Evolutionary conservation across 2,888 invertebrate species (phyloP), one percentile per base, ranked within the genome.

Genomic region (Synergus japonicus): DNA sequence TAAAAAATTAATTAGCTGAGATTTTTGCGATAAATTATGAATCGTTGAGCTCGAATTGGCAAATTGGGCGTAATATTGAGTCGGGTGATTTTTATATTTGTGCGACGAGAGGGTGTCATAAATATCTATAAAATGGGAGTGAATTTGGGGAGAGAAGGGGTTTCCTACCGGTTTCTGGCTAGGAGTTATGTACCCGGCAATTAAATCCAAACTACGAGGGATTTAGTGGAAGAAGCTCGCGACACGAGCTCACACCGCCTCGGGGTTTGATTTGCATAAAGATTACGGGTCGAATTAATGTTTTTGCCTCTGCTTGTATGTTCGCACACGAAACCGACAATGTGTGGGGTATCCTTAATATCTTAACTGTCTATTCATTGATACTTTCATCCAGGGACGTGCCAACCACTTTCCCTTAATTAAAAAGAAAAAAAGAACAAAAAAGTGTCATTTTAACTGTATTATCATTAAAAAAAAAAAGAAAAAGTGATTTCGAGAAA

Each of bases 301-400:
- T 69, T 69, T 69, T 69, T 49, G 69, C 69, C 69, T 69, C 69
- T 37, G 49, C 69, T 69, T 22, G 22, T 54, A 49, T 69, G 69
- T 54, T 69, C 49, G 49, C 69, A 69, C 69, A 69, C 49, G 49
- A 69, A 69, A 69, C 49, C 49, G 29, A 69, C 69, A 69, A 69
- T 69, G 69, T 69, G 69, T 69, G 37, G 29, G 69, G 49, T 22
- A 60, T 69, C 69, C 49, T 37, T 73, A 54, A 73, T 73, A 73
- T 54, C 73, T 73, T 73, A 73, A 73, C 73, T 54, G n/a, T 54
- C 73, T 73, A 69, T 73, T 73, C 73, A 73, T 73, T 73, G 73
- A 73, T 73, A 73, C 54, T 73, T 73, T 73, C 73, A 10, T 80
- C 76, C 78, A 76, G 78, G 77, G 37, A 18, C n/a, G 69, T 76